Base-by-base conservation (phyloP, 2,113 vertebrate species). In the Oncorhynchus tshawytscha region DNA sequence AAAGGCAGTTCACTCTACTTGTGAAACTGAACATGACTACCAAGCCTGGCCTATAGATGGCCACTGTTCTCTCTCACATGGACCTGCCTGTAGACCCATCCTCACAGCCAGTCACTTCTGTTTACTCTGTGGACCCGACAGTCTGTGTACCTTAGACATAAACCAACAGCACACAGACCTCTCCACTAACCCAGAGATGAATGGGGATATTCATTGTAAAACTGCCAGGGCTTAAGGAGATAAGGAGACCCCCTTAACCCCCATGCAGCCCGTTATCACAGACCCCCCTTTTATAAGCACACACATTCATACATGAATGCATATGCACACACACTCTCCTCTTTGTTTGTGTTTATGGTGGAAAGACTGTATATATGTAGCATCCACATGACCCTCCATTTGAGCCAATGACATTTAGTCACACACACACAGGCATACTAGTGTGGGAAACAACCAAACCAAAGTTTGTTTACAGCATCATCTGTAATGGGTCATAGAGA, bases 171-270 rank as follows among this genome's bases (percentile, higher is more conserved):
- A 70, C 15, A 11, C 48, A 3, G 48, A 79, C 48, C 9, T 7
- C 72, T 27, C 29, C 4, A 27, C 84, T 16, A 27, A 70, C 74
- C 39, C 0, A 1, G 4, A 75, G 75, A 87, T 82, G 75, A 81
- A 82, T 77, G 72, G 66, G 59, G 80, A 39, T 7, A 39, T 39
- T 39, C 34, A 12, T 73, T 13, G n/a, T 22, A 22, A 62, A 22
- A 62, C 22, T 8, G n/a, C 18, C 60, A 62, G 4, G 22, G 18
- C 60, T 7, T 7, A 4, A n/a, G 49, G 2, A 51, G 69, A 78
- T 79, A 83, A 80, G 71, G 76, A 82, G 70, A 87, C 84, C 86
- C 81, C 82, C 80, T 86, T 84, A 82, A 87, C 79, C 85, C n/a
- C 1, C 7, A 15, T 62, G 20, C n/a, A 62, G 1, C 16, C 20